Base-by-base conservation (phyloP, 2,113 vertebrate species). In the Noctilio leporinus region DNA sequence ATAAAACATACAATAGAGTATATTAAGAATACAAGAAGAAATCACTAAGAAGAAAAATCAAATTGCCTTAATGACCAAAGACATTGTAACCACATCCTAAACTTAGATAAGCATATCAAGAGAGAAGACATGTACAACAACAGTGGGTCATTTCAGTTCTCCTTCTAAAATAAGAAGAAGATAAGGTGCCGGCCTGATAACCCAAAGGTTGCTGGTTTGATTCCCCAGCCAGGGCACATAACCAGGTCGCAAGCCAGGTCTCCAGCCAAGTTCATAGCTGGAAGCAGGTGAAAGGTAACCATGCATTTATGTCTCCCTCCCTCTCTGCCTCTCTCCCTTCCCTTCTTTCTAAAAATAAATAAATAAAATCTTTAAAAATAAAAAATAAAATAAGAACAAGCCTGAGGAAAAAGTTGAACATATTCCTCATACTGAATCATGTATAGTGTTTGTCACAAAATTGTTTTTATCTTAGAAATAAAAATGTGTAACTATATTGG, bases 31-130 rank as follows among this genome's bases (percentile, higher is more conserved):
- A 89, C 33, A 92, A 47, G 49, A 43, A 86, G 35, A 86, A 92
- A 95, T 45, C 33, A 69, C 43, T 43, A 86, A 85, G 28, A 45
- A 82, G 30, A 62, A 51, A 90, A 86, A 81, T n/a, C 45, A 95
- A 78, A 51, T 88, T 91, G 53, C 86, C 87, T 69, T 84, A 83
- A 83, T 75, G 89, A 91, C 55, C 82, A 35, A 93, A 92, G 47
- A 81, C 35, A 73, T 3, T 82, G 33, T 7, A 89, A 35, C 15
- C 64, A 86, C 40, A 55, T 17, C 59, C 64, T 78, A 88, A 75
- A 89, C 90, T 83, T 89, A 92, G 33, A 45, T 57, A 51, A 89
- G 82, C 57, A n/a, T 28, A 62, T 88, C 20, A 57, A 43, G 24
- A 59, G 67, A 53, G 20, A 84, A 7, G 45, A 45, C 47, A 81